Evolutionary conservation across 2,113 vertebrate genomes (phyloP), one percentile per base, ranked within the genome.

Genomic region (Istiophorus platypterus): DNA sequence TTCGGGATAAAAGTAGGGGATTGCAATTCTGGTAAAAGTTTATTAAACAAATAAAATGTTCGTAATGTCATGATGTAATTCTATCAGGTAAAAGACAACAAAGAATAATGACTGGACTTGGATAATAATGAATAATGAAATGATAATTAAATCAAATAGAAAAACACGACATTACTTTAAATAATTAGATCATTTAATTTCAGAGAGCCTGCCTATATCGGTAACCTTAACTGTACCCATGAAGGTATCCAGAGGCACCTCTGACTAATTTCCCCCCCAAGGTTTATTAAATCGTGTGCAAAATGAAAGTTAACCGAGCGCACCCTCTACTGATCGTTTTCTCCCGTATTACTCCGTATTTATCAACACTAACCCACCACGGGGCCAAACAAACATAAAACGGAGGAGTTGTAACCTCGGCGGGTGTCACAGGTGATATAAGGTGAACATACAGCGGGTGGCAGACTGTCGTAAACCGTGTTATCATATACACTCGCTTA

Each of bases 241-340:
- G 7, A 52, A 52, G n/a, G 22, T n/a, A 42, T 42, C 9, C 2
- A n/a, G n/a, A n/a, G n/a, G n/a, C n/a, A n/a, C n/a, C n/a, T 10
- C 47, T 49, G 47, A 49, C 4, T 49, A 17, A 49, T 20, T 51
- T 7, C 18, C 3, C 47, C 7, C 7, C 7, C 22, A 8, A 7
- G 1, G 45, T 49, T 18, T 49, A 18, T 49, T 52, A n/a, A 54
- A 24, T n/a, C 66, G 76, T 70, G 76, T 20, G 58, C 76, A 71
- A 54, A 52, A 52, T n/a, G 0, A 54, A 24, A 13, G 52, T 24
- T 24, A 45, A 42, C 45, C 20, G 5, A 64, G 24, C 1, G 0
- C 63, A n/a, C 24, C 8, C 18, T 4, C 5, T 18, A 18, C 5
- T n/a, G 17, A 29, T 45, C 5, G 20, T n/a, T n/a, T 26, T 39